phyloP scores from a whole-genome alignment of 2,797 vertebrate species.

The Anguilla pacifica region DNA sequence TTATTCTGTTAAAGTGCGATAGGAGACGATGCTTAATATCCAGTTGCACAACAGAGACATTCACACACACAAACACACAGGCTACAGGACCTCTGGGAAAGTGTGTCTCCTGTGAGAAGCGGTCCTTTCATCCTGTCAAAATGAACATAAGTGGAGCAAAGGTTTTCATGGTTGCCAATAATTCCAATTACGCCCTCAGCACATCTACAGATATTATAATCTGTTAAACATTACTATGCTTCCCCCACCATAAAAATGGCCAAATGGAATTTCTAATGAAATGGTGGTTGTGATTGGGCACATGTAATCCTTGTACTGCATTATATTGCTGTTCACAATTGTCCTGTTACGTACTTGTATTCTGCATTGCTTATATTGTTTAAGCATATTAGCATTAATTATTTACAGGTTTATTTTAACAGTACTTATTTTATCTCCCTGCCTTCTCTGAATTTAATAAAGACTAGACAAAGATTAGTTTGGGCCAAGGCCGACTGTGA shows the following conservation, averaged over 20 bases:
- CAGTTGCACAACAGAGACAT: neutral
- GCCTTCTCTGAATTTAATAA: neutral
- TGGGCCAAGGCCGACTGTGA: no score
- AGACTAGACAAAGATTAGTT: constrained; percentile 1
- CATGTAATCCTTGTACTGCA: neutral
- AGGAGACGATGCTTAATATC: neutral
- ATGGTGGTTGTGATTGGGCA: neutral
- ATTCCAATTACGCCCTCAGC: neutral
- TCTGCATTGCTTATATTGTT: neutral
- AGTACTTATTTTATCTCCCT: neutral
- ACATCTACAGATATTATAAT: neutral
- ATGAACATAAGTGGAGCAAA: neutral
- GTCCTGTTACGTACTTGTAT: neutral
- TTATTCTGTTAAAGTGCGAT: neutral
- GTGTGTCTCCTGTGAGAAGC: neutral
- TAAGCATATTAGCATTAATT: constrained; percentile 10
- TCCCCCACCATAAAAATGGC: neutral
- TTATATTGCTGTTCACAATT: neutral
- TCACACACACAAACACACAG: neutral
- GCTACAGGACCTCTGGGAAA: neutral
- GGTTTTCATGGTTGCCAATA: neutral
- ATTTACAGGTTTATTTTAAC: constrained; percentile 16
- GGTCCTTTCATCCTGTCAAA: neutral
- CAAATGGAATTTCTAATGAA: neutral
- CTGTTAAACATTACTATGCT: neutral